These are phyloP conservation scores for Callospermophilus lateralis DNA, from an alignment of 2,113 vertebrate genomes.

Conservation along the genomic window DNA sequence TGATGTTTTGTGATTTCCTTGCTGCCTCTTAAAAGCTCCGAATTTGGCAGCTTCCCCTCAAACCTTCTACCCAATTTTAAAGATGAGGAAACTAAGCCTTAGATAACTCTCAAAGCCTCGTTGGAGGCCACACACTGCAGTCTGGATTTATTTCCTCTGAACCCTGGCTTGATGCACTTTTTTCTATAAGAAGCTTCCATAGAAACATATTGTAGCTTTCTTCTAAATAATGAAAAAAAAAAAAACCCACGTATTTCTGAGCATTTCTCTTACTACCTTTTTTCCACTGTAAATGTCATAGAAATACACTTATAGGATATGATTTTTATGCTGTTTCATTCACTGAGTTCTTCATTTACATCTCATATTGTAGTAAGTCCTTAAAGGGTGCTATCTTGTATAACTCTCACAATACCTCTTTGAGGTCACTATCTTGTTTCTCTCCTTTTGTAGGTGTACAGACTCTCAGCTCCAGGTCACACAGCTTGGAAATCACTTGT, in stretches of 20 bases:
- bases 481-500: background rate
- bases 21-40: background rate
- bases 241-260: background rate
- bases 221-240: constrained; percentile 19
- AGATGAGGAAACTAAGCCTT: background rate
- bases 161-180: background rate
- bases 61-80: background rate
- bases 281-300: background rate
- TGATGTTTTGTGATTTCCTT: background rate
- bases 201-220: background rate
- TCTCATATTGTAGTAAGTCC: background rate
- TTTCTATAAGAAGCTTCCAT: background rate
- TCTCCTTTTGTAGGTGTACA: background rate
- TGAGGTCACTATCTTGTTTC: background rate
- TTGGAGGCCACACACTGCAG: background rate
- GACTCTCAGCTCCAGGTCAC: background rate
- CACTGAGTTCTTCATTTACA: background rate
- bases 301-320: background rate
- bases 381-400: background rate
- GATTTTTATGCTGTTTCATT: constrained; percentile 32
- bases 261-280: background rate
- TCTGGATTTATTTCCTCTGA: constrained; percentile 27
- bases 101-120: background rate
- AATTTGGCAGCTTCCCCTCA: background rate
- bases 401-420: background rate